Conservation (phyloP, 2,797 vertebrate genomes). For the Coendou prehensilis region DNA sequence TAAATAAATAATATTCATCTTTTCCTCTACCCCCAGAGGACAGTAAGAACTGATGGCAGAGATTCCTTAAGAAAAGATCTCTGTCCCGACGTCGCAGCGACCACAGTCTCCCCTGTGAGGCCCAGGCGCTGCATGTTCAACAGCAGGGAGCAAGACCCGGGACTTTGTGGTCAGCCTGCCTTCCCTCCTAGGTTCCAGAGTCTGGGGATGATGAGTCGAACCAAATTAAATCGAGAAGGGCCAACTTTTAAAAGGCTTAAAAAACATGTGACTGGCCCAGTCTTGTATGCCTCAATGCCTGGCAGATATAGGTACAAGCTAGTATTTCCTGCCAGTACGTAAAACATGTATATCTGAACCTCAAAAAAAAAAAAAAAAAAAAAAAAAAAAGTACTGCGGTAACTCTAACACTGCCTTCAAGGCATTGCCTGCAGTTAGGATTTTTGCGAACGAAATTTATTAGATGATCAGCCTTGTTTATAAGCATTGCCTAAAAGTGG, state of each 20-base stretch:
- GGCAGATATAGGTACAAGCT: background rate
- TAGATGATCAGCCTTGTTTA: conserved; percentile 44
- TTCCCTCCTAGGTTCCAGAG: background rate
- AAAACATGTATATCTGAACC: background rate
- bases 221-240: background rate
- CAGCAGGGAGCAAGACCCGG: rapidly evolving
- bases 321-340: background rate
- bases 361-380: background rate
- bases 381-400: background rate
- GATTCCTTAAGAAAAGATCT: background rate
- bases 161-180: background rate
- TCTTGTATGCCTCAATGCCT: background rate
- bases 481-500: conserved; percentile 16
- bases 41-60: background rate
- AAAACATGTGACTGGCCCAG: conserved; percentile 2
- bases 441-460: conserved; percentile 59
- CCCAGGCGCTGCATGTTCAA: background rate
- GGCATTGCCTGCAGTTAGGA: background rate
- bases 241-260: conserved; percentile 61
- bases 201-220: background rate
- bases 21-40: background rate
- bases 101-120: background rate
- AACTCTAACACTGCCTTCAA: conserved; percentile 9
- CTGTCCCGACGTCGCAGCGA: background rate
- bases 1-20: background rate